Conservation (phyloP, 2,113 vertebrate genomes). For the Erythrocercus mccallii region DNA sequence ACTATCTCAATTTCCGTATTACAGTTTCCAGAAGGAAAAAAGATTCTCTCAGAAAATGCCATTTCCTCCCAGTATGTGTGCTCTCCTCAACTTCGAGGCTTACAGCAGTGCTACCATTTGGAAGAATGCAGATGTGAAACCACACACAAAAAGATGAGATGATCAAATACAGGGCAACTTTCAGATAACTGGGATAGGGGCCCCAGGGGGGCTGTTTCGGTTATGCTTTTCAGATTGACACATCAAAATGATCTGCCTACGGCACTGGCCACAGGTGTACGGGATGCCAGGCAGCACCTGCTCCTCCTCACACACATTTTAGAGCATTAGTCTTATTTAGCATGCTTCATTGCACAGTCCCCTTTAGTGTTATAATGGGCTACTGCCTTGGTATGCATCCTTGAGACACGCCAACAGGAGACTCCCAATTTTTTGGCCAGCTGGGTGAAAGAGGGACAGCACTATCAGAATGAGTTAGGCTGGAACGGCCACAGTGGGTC, state of each 20-base stretch:
- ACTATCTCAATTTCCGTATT: background rate
- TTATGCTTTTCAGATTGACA: background rate
- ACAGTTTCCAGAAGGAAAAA: background rate
- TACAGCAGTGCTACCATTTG: background rate
- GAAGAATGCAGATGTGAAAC: background rate
- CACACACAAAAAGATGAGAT: background rate
- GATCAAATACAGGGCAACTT: background rate
- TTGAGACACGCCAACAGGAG: accelerated
- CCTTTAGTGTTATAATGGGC: background rate
- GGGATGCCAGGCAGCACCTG: background rate
- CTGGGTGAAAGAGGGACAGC: accelerated
- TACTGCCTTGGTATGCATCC: background rate
- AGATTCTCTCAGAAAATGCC: background rate
- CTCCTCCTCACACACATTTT: background rate
- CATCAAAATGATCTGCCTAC: accelerated
- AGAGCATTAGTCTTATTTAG: background rate
- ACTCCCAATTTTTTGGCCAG: background rate
- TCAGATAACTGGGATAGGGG: background rate
- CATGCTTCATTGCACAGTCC: background rate
- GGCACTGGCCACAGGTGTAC: accelerated
- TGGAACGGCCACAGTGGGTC: background rate
- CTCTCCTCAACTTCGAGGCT: background rate
- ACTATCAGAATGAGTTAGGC: background rate
- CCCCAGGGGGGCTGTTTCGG: background rate
- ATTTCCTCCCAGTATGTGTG: background rate